Percentiles rank a stretch among this genome's conserved stretches.
Conservation (phyloP, 2,888 invertebrate genomes). For the Gryllus longicercus region DNA sequence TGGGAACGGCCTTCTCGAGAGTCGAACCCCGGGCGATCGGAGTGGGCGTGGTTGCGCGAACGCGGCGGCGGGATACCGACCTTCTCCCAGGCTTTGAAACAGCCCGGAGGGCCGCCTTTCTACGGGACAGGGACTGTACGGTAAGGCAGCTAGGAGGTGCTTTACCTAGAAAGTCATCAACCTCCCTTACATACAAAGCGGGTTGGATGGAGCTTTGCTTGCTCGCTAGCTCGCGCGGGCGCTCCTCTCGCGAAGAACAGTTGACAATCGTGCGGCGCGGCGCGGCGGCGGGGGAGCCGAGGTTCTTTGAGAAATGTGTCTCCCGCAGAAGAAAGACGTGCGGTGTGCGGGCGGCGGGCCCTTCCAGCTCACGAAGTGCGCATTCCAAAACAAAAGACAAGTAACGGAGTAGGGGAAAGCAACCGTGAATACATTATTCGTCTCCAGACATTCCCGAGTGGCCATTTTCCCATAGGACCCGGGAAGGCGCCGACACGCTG, state of each 20-base stretch:
- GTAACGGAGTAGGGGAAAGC: constrained; percentile 11
- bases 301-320: constrained; percentile 1
- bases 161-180: constrained; percentile 17
- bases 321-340: neutral
- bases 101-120: too few species aligned
- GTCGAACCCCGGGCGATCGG: neutral
- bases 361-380: constrained; percentile 5
- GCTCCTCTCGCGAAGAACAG: neutral
- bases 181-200: neutral
- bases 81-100: too few species aligned
- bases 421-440: constrained; percentile 17
- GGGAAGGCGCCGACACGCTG: neutral
- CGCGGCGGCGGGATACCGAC: neutral
- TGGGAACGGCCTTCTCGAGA: constrained; percentile 17
- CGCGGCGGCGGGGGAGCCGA: neutral
- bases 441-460: neutral
- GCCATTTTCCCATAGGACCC: constrained; percentile 17
- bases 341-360: neutral
- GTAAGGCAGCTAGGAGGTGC: neutral
- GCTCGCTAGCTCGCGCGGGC: neutral
- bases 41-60: neutral
- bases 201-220: neutral
- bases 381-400: constrained; percentile 17
- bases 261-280: neutral
- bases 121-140: neutral